phyloP scores from a whole-genome alignment of 1,140 invertebrate genomes.

The Lasioglossum baleicum region DNA sequence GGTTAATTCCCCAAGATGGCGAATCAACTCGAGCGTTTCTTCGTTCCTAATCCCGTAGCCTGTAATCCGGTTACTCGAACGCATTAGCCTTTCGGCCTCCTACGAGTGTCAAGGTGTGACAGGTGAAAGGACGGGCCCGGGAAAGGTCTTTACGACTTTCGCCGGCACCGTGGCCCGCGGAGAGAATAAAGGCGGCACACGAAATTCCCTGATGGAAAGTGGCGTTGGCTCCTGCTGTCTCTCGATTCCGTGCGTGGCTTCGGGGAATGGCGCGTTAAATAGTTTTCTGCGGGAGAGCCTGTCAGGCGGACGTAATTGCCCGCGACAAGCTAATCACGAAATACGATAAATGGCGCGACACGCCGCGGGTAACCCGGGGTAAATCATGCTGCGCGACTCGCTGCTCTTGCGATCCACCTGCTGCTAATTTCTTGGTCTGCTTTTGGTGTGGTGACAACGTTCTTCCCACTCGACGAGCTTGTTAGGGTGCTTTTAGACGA shows the following conservation, averaged over 20 bases:
- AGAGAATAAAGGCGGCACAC: background rate
- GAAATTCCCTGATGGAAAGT: constrained; percentile 21
- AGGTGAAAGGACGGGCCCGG: constrained; percentile 51
- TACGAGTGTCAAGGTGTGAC: constrained; percentile 56
- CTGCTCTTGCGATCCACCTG: constrained; percentile 9
- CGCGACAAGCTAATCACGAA: constrained; percentile 58
- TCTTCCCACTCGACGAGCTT: background rate
- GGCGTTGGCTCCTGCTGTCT: background rate
- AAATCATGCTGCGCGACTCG: constrained; percentile 43
- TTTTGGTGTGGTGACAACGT: background rate
- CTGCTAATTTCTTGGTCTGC: constrained; percentile 18
- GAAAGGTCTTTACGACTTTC: constrained; percentile 46
- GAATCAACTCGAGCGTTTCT: constrained; percentile 37
- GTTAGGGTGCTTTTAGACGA: no score
- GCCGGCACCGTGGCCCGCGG: background rate
- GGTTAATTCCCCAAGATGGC: constrained; percentile 31
- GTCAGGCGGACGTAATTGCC: constrained; percentile 47
- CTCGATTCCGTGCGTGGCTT: background rate
- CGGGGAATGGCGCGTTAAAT: constrained; percentile 23
- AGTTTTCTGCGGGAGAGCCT: constrained; percentile 1
- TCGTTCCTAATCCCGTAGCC: constrained; percentile 44
- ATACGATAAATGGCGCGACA: constrained; percentile 55
- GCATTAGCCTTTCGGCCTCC: constrained; percentile 49
- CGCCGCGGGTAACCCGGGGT: constrained; percentile 26
- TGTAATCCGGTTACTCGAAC: constrained; percentile 60